Evolutionary conservation across 1,140 invertebrate species (phyloP), one percentile per base, ranked within the genome.

Genomic region (Oedothorax gibbosus): DNA sequence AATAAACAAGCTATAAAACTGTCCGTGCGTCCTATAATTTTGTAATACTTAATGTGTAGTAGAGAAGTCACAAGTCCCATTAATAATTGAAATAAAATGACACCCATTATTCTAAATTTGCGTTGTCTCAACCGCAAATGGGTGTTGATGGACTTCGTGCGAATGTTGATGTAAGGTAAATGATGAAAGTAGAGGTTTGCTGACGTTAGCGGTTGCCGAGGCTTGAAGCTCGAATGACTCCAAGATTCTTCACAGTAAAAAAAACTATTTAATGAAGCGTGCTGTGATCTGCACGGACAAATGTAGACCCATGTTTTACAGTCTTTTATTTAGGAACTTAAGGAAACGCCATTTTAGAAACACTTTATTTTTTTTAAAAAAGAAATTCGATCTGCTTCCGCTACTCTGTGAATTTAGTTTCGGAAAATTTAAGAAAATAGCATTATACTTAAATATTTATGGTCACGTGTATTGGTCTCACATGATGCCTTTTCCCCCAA

Each of bases 241-340:
- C n/a, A n/a, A 64, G 60, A 64, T 77, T 71, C 35, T 35, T 66
- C 75, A 77, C 75, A 77, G 57, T 57, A 77, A 62, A 77, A 77
- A 77, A 71, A 69, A 71, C 35, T 49, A 77, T 77, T 77, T 77
- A 77, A 77, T 77, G 75, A 50, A 77, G 75, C 75, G 57, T 77
- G 75, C 75, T n/a, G 56, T 77, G 75, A 77, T 77, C 75, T 77
- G 21, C 14, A 51, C 20, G 12, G 20, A 35, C 35, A 50, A 60
- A 14, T 12, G 57, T 60, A 53, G 35, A 65, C 35, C 51, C 11
- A 77, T 50, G 12, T 77, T 12, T 77, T 57, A 56, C 54, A 49
- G 50, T 77, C n/a, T 56, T 56, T 77, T 77, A 20, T 77, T 64
- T 64, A 50, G n/a, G 60, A 49, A 64, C 57, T 64, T 35, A 50